Evolutionary conservation across 2,113 vertebrate species (phyloP).

Genomic region (Collichthys lucidus): DNA sequence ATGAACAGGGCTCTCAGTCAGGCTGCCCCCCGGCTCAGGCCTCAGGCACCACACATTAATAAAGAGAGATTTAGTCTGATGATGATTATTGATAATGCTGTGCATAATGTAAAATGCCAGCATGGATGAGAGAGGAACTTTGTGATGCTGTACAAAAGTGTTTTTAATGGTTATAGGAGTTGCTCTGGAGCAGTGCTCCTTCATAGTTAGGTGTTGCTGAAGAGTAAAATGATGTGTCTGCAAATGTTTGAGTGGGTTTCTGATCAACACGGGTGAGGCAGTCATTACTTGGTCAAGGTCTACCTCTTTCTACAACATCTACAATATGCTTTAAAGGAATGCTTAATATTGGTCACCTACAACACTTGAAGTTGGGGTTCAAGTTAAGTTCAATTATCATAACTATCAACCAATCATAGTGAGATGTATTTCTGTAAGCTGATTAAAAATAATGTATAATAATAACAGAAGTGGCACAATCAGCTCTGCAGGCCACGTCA

Average conservation of each 20-base stretch:
- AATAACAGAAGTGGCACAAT: too few species aligned
- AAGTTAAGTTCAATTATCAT: too few species aligned
- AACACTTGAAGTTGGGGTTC: too few species aligned
- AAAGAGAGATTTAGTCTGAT: slow-evolving; percentile 64
- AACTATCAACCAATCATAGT: too few species aligned
- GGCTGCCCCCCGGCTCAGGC: slow-evolving; percentile 62
- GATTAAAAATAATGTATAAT: too few species aligned
- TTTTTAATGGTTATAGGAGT: slow-evolving; percentile 24
- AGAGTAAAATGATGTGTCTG: neutral
- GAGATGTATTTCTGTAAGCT: too few species aligned
- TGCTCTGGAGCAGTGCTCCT: neutral
- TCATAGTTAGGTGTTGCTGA: neutral
- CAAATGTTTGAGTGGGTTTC: neutral
- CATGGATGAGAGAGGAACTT: slow-evolving; percentile 48
- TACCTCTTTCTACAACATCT: neutral
- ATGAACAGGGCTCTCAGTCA: slow-evolving; percentile 70
- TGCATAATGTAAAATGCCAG: slow-evolving; percentile 67
- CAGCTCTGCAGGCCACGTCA: too few species aligned
- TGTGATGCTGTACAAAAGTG: slow-evolving; percentile 38
- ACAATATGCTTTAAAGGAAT: too few species aligned
- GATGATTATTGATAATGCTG: slow-evolving; percentile 74
- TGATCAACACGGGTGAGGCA: neutral
- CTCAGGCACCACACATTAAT: slow-evolving; percentile 68
- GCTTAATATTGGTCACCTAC: too few species aligned
- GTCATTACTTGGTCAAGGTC: neutral